Conservation (phyloP, 2,113 vertebrate species). For the Psilopogon haemacephalus region DNA sequence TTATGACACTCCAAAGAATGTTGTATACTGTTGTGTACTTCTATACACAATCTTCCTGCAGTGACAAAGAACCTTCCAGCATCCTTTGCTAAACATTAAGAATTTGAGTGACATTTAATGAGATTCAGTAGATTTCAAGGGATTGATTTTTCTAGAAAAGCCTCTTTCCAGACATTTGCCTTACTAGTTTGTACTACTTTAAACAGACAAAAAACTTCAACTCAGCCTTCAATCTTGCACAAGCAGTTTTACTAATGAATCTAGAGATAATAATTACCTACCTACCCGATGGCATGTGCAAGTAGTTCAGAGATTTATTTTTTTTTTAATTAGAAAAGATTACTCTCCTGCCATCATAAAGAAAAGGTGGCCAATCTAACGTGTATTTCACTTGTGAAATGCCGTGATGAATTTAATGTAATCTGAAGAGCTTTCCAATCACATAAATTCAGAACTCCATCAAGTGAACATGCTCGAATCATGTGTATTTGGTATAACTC, state of each 20-base stretch:
- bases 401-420: constrained; percentile 5
- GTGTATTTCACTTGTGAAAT: not conserved
- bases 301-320: not conserved
- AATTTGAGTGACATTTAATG: not conserved
- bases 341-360: not conserved
- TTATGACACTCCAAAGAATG: not conserved
- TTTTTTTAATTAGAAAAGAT: not conserved
- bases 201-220: not conserved
- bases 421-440: constrained; percentile 1
- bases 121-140: not conserved
- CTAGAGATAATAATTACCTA: not conserved
- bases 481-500: not conserved
- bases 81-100: not conserved
- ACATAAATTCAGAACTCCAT: not conserved
- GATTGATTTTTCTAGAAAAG: not conserved
- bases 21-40: not conserved
- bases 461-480: not conserved
- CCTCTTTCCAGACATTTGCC: not conserved
- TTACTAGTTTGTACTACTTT: not conserved
- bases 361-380: not conserved
- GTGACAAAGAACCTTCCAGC: not conserved
- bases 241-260: not conserved
- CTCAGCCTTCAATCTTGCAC: not conserved
- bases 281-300: not conserved
- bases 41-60: not conserved